phyloP scores from a whole-genome alignment of 2,888 invertebrate genomes.

The Amaurobius ferox region DNA sequence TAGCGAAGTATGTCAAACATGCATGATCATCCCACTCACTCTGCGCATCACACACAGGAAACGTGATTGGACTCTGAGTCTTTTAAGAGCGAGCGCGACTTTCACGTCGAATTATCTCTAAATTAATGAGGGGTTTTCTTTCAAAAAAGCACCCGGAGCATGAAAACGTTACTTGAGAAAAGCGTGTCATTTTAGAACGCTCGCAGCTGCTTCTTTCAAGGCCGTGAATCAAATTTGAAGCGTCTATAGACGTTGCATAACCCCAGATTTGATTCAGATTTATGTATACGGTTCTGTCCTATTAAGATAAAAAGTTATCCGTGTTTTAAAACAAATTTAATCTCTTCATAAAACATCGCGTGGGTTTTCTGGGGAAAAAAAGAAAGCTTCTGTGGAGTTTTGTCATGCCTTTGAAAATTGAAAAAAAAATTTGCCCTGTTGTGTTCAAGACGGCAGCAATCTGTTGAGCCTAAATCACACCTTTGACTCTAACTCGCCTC shows the following conservation, averaged over 20 bases:
- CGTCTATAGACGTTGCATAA: background rate
- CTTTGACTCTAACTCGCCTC: too few species aligned
- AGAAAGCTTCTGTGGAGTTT: too few species aligned
- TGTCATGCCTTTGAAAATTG: too few species aligned
- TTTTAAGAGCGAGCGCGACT: background rate
- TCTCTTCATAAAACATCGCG: too few species aligned
- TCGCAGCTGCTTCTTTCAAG: background rate
- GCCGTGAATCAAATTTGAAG: background rate
- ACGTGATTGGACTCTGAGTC: background rate
- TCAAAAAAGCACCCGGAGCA: background rate
- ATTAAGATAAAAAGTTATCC: too few species aligned
- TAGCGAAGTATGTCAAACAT: conserved; percentile 3
- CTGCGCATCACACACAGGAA: background rate
- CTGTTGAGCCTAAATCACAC: too few species aligned
- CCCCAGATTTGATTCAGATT: too few species aligned
- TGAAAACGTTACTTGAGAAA: background rate
- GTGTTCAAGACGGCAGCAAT: too few species aligned
- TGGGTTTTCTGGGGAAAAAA: too few species aligned
- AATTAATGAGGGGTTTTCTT: conserved; percentile 2
- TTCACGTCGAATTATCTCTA: conserved; percentile 1
- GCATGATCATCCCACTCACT: background rate
- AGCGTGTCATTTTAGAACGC: background rate
- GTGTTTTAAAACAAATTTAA: too few species aligned
- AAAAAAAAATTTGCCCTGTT: too few species aligned
- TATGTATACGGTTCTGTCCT: too few species aligned